phyloP scores from a whole-genome alignment of 2,113 vertebrate genomes.

The Gasterosteus aculeatus region DNA sequence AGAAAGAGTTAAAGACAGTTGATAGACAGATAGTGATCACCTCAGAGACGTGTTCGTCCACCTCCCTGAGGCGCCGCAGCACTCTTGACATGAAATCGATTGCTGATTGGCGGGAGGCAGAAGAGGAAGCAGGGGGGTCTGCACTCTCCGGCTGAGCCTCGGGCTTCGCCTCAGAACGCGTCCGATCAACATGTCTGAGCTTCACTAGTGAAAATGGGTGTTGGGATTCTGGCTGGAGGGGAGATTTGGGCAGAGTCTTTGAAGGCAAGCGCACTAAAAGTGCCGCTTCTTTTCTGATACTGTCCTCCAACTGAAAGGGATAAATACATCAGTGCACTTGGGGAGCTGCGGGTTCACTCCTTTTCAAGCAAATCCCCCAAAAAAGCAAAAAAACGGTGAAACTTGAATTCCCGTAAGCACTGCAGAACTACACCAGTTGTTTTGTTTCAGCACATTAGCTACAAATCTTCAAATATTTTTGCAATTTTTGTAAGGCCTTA shows the following conservation, averaged over 20 bases:
- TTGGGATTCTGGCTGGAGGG: constrained; percentile 73
- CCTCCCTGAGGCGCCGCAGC: constrained; percentile 91
- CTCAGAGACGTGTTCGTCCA: constrained; percentile 93
- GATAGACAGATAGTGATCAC: constrained; percentile 80
- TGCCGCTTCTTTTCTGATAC: constrained; percentile 80
- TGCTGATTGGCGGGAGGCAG: constrained; percentile 83
- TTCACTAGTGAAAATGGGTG: constrained; percentile 75
- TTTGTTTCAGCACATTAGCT: constrained; percentile 35
- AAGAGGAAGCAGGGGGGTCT: constrained; percentile 62
- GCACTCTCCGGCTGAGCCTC: constrained; percentile 41
- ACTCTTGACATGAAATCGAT: constrained; percentile 88
- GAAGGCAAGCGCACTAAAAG: constrained; percentile 69
- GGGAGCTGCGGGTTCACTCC: constrained; percentile 27
- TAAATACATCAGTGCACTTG: constrained; percentile 69
- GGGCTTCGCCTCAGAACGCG: constrained; percentile 30
- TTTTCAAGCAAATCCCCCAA: neutral
- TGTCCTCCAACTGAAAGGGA: constrained; percentile 85
- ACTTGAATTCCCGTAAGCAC: constrained; percentile 6
- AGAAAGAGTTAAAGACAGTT: constrained; percentile 37
- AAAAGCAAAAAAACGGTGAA: constrained; percentile 12
- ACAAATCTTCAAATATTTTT: neutral
- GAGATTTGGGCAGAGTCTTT: constrained; percentile 72
- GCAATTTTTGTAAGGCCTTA: neutral
- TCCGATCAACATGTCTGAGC: constrained; percentile 70
- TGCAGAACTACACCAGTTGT: constrained; percentile 17